Percentiles rank a stretch among this genome's conserved stretches.
Evolutionary conservation across 1,140 invertebrate species (phyloP).

Genomic region (Asbolus verrucosus): DNA sequence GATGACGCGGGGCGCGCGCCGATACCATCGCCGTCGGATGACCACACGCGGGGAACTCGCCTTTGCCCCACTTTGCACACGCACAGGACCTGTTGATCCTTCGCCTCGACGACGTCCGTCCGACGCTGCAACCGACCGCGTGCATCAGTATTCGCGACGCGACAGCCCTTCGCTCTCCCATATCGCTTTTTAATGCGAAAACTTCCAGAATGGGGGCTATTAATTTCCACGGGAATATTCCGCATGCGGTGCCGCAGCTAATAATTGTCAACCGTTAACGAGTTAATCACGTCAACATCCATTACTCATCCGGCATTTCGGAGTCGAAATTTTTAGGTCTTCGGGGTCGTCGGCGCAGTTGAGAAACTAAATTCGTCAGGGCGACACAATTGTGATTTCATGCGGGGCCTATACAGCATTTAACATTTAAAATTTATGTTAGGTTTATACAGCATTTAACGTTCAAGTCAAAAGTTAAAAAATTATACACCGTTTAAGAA

Average conservation of each 20-base stretch:
- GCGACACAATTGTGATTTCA: too few species aligned
- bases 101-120: background rate
- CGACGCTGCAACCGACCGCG: background rate
- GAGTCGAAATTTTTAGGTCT: too few species aligned
- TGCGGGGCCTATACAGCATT: too few species aligned
- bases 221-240: background rate
- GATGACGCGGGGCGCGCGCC: constrained; percentile 29
- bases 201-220: background rate
- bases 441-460: too few species aligned
- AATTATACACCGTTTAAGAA: too few species aligned
- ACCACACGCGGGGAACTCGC: constrained; percentile 14
- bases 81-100: constrained; percentile 32
- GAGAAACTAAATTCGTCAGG: too few species aligned
- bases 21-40: constrained; percentile 30
- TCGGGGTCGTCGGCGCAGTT: too few species aligned
- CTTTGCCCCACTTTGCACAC: constrained; percentile 33
- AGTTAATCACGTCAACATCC: too few species aligned
- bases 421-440: too few species aligned
- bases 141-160: constrained; percentile 23
- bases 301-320: too few species aligned
- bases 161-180: background rate
- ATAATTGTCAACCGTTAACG: too few species aligned
- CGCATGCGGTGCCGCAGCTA: background rate
- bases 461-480: too few species aligned
- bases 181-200: constrained; percentile 30